Evolutionary conservation across 2,797 vertebrate species (phyloP).

Genomic region (Dryobates pubescens): DNA sequence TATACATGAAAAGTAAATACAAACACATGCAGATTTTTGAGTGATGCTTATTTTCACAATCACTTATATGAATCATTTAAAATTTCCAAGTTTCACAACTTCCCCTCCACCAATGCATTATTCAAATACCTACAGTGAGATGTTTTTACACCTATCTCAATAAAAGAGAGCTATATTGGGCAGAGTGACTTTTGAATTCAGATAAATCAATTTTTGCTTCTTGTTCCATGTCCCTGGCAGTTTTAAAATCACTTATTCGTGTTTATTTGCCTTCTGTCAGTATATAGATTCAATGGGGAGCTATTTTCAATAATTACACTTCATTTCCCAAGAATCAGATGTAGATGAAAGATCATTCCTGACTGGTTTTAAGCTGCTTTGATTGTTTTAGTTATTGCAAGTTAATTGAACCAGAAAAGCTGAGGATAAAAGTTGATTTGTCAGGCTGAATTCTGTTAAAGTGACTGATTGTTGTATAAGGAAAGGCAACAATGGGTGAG

Average conservation of each 20-base stretch:
- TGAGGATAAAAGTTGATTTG: conserved; percentile 26
- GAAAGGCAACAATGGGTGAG: conserved; percentile 23
- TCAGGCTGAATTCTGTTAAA: conserved; percentile 33
- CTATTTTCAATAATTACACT: conserved; percentile 35
- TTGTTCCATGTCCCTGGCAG: background rate
- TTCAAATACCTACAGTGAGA: background rate
- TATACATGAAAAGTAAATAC: background rate
- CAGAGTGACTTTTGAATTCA: conserved; percentile 2
- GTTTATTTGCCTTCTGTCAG: background rate
- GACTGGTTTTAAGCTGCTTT: conserved; percentile 28
- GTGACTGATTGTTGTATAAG: background rate
- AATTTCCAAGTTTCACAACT: background rate
- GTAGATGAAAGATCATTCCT: conserved; percentile 21
- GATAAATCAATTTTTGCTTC: background rate
- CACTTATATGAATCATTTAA: background rate
- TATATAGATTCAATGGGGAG: background rate
- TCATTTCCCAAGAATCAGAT: conserved; percentile 32
- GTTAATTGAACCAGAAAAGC: conserved; percentile 45
- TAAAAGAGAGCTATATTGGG: background rate
- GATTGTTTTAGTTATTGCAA: conserved; percentile 51
- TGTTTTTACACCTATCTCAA: background rate
- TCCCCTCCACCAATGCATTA: background rate
- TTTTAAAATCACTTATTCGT: background rate
- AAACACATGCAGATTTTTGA: background rate
- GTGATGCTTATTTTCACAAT: background rate